Evolutionary conservation across 2,113 vertebrate species (phyloP), one percentile per base, ranked within the genome.

Genomic region (Platichthys stellatus): DNA sequence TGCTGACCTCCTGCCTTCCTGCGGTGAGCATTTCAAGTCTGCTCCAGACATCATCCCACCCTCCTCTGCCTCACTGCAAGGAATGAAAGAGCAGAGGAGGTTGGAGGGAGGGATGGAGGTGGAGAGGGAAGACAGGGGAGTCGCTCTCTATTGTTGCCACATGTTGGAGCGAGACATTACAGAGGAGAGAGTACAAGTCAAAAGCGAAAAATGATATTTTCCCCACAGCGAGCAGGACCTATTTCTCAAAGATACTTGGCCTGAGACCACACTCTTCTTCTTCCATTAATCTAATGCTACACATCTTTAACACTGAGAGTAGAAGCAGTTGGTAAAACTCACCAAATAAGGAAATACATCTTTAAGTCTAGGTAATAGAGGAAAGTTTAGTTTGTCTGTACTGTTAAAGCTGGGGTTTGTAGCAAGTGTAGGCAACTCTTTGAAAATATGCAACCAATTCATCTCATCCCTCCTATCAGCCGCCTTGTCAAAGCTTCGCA

Each of bases 71-170:
- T 85, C 65, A 65, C 47, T 75, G 65, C 70, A 63, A 67, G 74
- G 51, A 85, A 82, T 53, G 21, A 40, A 68, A 51, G 49, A 81
- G 68, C 15, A 65, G 28, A 38, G 24, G 53, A 65, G 28, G 63
- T 51, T 3, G 57, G 21, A n/a, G 54, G 54, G 21, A 31, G 64
- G 54, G 21, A 31, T 60, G 53, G 65, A 62, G 72, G 51, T 31
- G 24, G 73, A 68, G 54, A 4, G 51, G 45, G 21, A 67, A 64
- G 69, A 71, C 59, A 53, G 65, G 40, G 63, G 66, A 70, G 72
- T 73, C 47, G 5, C 58, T 28, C 24, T 88, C 53, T 85, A 86
- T 88, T 84, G 80, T 69, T 85, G 83, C 80, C 86, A 88, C 74
- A 85, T 87, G 84, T 80, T 72, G 45, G 31, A 84, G 63, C 45